phyloP scores from a whole-genome alignment of 2,797 vertebrate species.

The Falco concolor region DNA sequence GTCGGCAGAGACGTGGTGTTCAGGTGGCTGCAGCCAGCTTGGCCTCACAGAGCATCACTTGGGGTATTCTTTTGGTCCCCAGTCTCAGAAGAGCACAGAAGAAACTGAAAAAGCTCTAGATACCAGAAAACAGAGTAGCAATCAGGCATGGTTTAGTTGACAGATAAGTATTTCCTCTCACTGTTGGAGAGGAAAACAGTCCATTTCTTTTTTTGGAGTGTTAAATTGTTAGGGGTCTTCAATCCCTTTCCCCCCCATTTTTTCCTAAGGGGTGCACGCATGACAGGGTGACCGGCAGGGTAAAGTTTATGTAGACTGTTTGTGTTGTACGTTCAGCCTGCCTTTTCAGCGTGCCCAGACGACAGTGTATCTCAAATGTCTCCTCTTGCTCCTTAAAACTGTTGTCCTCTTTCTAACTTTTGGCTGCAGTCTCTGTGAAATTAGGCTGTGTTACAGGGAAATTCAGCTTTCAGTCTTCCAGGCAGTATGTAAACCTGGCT shows the following conservation, averaged over 20 bases:
- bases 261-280: not conserved
- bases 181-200: not conserved
- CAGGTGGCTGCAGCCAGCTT: not conserved
- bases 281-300: not conserved
- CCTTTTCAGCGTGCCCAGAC: not conserved
- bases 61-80: not conserved
- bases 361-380: not conserved
- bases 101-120: not conserved
- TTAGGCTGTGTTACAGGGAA: not conserved
- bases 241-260: not conserved
- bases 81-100: not conserved
- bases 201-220: not conserved
- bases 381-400: not conserved
- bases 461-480: not conserved
- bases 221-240: not conserved
- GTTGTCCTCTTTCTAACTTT: not conserved
- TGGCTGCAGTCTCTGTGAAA: not conserved
- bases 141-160: not conserved
- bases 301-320: not conserved
- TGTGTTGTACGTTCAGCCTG: not conserved
- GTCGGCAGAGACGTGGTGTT: not conserved
- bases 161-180: not conserved
- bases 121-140: not conserved
- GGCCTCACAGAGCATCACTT: rapidly evolving
- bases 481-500: not conserved